Base-by-base conservation (phyloP, 1,140 invertebrate genomes). In the Drosophila varians region DNA sequence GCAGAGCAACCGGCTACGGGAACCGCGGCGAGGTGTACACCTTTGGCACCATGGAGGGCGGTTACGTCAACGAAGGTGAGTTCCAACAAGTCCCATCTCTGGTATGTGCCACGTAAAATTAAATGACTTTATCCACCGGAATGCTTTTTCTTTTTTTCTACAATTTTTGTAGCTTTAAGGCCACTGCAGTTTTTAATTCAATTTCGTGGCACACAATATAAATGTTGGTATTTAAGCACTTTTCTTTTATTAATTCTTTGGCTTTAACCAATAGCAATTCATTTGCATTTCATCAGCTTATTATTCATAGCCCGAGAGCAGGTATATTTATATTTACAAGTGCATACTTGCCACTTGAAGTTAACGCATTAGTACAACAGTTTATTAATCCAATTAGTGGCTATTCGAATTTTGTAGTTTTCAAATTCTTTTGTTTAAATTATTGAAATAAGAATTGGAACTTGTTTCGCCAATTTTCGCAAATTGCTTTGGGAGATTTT, bases 61-160 rank as follows among this genome's bases (percentile, higher is more conserved):
- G 89, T 86, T 90, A 90, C 68, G 89, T 90, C 61, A 90, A 90
- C 68, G 89, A 90, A 90, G 89, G 89, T 90, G 77, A 90, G 89
- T 90, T 18, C 25, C 18, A 40, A 46, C 46, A 19, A 23, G 49
- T 45, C 26, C 31, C 6, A 18, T 16, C 7, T 26, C 19, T 43
- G 49, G 25, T 58, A 25, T 25, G 53, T 62, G 28, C 42, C 26
- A 12, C 36, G 26, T 18, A 19, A 53, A 28, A 36, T 47, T 16
- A 14, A 28, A 47, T 4, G 28, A 60, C 21, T 31, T 12, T 28
- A 43, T 45, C 11, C 26, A 31, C 42, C 52, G 48, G 48, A 66
- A 71, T 60, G 54, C 12, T 47, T 42, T 38, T 47, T 40, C 42
- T 47, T 55, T 54, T 47, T 55, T 54, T 40, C 46, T 54, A 16